A percentile compares a stretch with the other conserved stretches of the same genome.
Evolutionary conservation across 92 coral and sea anemone species (phyloP).

Genomic region (Porites cylindrica): DNA sequence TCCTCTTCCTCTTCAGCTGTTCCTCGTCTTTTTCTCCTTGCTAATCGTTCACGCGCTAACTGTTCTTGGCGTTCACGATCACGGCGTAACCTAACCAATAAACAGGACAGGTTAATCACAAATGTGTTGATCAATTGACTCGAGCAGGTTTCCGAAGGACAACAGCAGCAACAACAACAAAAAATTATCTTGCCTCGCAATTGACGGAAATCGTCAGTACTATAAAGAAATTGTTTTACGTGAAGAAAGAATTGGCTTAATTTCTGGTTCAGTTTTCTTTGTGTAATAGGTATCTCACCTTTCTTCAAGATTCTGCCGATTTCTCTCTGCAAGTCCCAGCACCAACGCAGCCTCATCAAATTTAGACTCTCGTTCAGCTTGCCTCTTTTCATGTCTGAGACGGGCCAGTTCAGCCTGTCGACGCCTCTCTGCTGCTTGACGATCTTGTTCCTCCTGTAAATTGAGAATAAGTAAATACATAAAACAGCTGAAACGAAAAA

Average conservation of each 20-base stretch:
- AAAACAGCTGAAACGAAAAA: too few species aligned
- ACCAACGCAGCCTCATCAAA: conserved; percentile 94
- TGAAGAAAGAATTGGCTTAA: neutral
- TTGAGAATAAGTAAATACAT: neutral
- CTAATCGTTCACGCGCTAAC: conserved; percentile 91
- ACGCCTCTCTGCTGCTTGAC: conserved; percentile 74
- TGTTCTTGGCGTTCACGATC: conserved; percentile 91
- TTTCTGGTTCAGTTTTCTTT: neutral
- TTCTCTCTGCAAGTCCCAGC: conserved; percentile 93
- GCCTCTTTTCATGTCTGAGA: conserved; percentile 89
- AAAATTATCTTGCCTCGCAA: too few species aligned
- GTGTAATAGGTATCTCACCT: conserved; percentile 47
- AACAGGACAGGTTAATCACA: neutral
- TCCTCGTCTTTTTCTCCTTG: conserved; percentile 77
- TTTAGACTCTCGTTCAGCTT: conserved; percentile 82
- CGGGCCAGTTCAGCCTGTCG: conserved; percentile 90
- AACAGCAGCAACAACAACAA: too few species aligned
- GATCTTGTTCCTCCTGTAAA: conserved; percentile 85
- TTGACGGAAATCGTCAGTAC: too few species aligned
- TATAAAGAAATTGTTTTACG: too few species aligned
- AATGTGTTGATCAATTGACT: too few species aligned
- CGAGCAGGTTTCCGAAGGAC: too few species aligned
- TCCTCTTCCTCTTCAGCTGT: conserved; percentile 75
- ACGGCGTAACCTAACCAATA: conserved; percentile 71
- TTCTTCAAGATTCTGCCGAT: conserved; percentile 86